These are phyloP conservation scores for Neotoma lepida DNA, from an alignment of 2,113 vertebrate species.

Conservation along the genomic window DNA sequence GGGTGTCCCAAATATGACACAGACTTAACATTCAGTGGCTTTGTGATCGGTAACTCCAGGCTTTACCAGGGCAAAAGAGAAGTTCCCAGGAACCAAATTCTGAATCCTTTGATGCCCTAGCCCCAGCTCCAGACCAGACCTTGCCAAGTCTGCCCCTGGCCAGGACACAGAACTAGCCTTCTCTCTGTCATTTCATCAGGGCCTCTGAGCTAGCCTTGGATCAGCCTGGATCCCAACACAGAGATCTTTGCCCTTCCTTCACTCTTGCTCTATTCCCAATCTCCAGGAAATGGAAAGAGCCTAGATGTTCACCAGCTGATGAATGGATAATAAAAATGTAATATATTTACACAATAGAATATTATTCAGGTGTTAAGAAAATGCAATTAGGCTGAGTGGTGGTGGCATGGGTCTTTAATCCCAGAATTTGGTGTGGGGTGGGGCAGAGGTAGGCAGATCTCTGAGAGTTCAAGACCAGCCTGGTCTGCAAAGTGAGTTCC, in stretches of 20 bases:
- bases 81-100: not conserved
- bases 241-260: not conserved
- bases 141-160: not conserved
- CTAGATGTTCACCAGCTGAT: not conserved
- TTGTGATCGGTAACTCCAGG: not conserved
- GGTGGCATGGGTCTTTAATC: not conserved
- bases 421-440: not conserved
- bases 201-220: not conserved
- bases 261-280: not conserved
- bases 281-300: not conserved
- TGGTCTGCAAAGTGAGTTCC: not conserved
- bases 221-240: not conserved
- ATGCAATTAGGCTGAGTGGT: not conserved
- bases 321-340: not conserved
- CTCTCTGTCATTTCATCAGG: not conserved
- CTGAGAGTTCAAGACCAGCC: not conserved
- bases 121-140: not conserved
- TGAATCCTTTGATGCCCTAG: not conserved
- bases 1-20: not conserved
- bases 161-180: not conserved
- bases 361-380: not conserved
- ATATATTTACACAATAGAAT: not conserved
- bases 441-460: not conserved
- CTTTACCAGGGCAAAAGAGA: not conserved
- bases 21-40: not conserved